These are phyloP conservation scores for Anthonomus grandis DNA, from an alignment of 1,140 invertebrate genomes.

Conservation along the genomic window DNA sequence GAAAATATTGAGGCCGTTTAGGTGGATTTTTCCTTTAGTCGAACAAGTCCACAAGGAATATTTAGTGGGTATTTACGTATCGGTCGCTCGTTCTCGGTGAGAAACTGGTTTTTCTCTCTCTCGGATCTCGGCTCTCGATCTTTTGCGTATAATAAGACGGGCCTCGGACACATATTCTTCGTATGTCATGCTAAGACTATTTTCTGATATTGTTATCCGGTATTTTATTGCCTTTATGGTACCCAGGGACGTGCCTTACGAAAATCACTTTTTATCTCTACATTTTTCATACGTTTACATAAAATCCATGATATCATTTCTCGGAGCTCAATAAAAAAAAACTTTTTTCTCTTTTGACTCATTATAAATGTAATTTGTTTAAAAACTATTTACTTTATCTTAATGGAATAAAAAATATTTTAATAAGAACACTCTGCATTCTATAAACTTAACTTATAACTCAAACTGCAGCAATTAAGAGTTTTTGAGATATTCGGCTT, in stretches of 20 bases:
- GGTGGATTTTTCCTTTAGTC: constrained; percentile 15
- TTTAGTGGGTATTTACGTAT: constrained; percentile 24
- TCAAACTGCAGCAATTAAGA: too few relatives aligned
- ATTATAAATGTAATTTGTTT: too few relatives aligned
- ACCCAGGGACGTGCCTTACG: constrained; percentile 8
- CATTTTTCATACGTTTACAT: too few relatives aligned
- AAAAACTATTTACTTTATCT: too few relatives aligned
- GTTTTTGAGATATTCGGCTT: too few relatives aligned
- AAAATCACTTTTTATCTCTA: too few relatives aligned
- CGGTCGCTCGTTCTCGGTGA: constrained; percentile 11
- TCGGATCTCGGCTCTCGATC: constrained; percentile 11
- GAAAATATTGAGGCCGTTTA: constrained; percentile 20
- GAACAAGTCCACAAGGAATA: constrained; percentile 19
- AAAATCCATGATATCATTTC: too few relatives aligned
- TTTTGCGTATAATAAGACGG: constrained; percentile 23
- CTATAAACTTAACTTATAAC: too few relatives aligned
- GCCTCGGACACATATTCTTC: constrained; percentile 22
- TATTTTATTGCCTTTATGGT: constrained; percentile 11
- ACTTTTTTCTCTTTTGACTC: too few relatives aligned
- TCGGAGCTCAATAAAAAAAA: too few relatives aligned
- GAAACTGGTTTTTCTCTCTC: constrained; percentile 18
- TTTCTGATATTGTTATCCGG: constrained; percentile 24
- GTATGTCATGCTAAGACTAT: constrained; percentile 23
- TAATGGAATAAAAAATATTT: too few relatives aligned
- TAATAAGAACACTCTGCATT: too few relatives aligned